Evolutionary conservation across 2,797 vertebrate species (phyloP).

Genomic region (Adelosebastes latens): DNA sequence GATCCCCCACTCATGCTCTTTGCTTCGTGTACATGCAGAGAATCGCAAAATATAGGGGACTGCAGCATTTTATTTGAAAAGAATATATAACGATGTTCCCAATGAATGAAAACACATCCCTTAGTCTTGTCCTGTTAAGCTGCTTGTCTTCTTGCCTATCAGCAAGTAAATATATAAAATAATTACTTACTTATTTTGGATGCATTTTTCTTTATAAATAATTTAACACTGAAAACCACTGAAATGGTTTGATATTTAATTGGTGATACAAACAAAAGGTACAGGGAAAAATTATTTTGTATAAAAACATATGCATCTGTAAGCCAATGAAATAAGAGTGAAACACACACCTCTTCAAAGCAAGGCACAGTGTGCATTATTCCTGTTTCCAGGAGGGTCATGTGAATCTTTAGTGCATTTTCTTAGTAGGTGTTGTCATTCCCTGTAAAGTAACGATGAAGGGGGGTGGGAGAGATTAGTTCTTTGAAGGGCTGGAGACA

Average conservation of each 20-base stretch:
- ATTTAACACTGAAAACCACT: neutral
- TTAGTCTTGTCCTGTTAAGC: neutral
- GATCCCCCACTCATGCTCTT: conserved; percentile 52
- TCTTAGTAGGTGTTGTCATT: conserved; percentile 40
- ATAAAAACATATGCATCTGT: neutral
- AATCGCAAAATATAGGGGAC: conserved; percentile 39
- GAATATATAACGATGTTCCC: neutral
- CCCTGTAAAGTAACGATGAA: conserved; percentile 57
- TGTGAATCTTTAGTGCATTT: conserved; percentile 49
- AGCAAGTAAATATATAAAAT: neutral
- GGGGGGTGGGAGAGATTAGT: conserved; percentile 56
- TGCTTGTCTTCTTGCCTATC: neutral
- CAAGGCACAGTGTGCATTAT: conserved; percentile 12
- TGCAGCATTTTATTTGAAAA: conserved; percentile 29
- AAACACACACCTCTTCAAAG: conserved; percentile 26
- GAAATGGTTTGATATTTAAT: neutral
- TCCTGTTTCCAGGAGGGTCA: conserved; percentile 31
- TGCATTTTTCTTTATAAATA: neutral
- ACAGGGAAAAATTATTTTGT: neutral
- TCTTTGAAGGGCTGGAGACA: conserved; percentile 61
- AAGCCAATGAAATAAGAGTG: neutral
- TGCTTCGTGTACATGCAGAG: conserved; percentile 43
- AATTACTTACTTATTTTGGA: neutral
- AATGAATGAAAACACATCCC: neutral
- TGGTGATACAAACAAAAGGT: neutral